Base-by-base conservation (phyloP, 30 jellyfish, hydroid and myxozoan genomes). In the Hydractinia symbiolongicarpus region DNA sequence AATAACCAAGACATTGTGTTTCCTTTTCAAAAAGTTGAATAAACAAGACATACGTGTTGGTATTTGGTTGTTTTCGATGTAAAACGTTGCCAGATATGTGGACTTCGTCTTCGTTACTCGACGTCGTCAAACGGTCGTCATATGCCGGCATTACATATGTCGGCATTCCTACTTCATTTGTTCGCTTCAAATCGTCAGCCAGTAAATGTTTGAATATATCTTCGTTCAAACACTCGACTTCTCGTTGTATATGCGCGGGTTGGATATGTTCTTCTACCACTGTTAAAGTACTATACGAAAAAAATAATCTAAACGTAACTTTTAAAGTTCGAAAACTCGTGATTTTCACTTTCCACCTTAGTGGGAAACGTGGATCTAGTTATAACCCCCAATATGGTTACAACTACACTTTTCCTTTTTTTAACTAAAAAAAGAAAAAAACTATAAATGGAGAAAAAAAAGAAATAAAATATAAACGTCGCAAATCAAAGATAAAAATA, bases 191-290 rank as follows among this genome's bases (percentile, higher is more conserved):
- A 6, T 64, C 74, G 40, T 71, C 80, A 21, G 56, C 85, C 30
- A 77, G 15, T 55, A 77, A 60, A 55, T 55, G 51, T 60, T 77
- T 61, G 77, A 77, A 55, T 11, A 77, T 55, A 10, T 77, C 85
- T 54, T 77, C 85, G 78, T 77, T 77, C 6, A 77, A 61, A 30
- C 55, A 19, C 15, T 53, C 85, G 60, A 77, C 79, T 49, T 77
- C 85, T 77, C 60, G 79, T 21, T 61, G 77, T 9, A 77, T 55
- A 16, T 55, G 55, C 17, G 85, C 30, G 7, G 85, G 85, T 60
- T 77, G 75, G 54, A 77, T 60, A 5, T 52, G 85, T 16, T 77
- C 85, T 55, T 77, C 85, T 0, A 77, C 76, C 40, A 77, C 53
- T 5, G 85, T 15, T 55, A 77, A 40, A 55, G 81, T 54, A 77